phyloP scores from a whole-genome alignment of 2,888 invertebrate genomes.

The Parnassius apollo region DNA sequence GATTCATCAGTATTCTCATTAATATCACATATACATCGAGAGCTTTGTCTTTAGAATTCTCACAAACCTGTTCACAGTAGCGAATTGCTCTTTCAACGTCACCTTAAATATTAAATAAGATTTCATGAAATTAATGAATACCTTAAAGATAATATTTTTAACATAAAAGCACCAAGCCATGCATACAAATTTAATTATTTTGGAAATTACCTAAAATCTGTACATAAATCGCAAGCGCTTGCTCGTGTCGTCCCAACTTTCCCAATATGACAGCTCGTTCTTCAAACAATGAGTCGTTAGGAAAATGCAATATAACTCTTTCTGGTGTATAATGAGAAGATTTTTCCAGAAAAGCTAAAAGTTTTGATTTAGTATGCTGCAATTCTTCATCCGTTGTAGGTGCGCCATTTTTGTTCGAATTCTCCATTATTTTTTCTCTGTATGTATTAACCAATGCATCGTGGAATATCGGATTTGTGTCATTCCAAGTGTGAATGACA shows the following conservation, averaged over 20 bases:
- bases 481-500: slow-evolving; percentile 94
- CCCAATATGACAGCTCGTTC: slow-evolving; percentile 97
- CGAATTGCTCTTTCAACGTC: slow-evolving; percentile 91
- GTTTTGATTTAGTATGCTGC: slow-evolving; percentile 72
- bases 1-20: slow-evolving; percentile 76
- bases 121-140: too few relatives aligned
- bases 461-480: slow-evolving; percentile 91
- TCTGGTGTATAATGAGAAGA: slow-evolving; percentile 93
- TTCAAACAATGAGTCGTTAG: slow-evolving; percentile 91
- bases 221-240: slow-evolving; percentile 95
- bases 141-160: too few relatives aligned
- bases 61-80: slow-evolving; percentile 89
- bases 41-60: slow-evolving; percentile 54
- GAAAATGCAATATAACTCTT: slow-evolving; percentile 92
- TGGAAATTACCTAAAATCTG: slow-evolving; percentile 84
- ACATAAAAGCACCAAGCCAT: too few relatives aligned
- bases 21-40: slow-evolving; percentile 83
- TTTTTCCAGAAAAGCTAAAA: slow-evolving; percentile 89
- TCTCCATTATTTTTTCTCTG: slow-evolving; percentile 84
- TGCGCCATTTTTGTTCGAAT: slow-evolving; percentile 43
- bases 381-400: slow-evolving; percentile 60
- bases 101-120: slow-evolving; percentile 56
- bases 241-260: slow-evolving; percentile 93
- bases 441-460: slow-evolving; percentile 95
- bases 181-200: too few relatives aligned